Percentiles rank a stretch among this genome's conserved stretches.
Evolutionary conservation across 2,113 vertebrate genomes (phyloP).

Genomic region (Leiothrix lutea): DNA sequence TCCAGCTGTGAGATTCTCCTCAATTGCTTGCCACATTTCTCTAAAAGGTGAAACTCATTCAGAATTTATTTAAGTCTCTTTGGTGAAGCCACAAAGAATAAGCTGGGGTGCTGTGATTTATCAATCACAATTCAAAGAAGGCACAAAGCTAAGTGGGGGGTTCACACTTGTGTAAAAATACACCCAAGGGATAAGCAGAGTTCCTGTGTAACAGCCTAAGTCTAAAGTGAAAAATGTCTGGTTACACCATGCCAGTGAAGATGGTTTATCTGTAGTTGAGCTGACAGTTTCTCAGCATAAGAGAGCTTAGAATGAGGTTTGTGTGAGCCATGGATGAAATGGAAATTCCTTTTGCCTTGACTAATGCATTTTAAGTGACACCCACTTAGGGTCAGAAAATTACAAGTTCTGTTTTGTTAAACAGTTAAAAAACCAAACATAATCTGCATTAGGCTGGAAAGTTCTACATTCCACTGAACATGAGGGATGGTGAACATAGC

Average conservation of each 20-base stretch:
- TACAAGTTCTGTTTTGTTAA: conserved; percentile 43
- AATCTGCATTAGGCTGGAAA: conserved; percentile 9
- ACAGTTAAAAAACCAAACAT: conserved; percentile 31
- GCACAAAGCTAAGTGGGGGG: neutral
- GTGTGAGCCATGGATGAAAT: neutral
- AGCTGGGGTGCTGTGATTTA: neutral
- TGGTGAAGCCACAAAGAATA: neutral
- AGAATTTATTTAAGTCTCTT: neutral
- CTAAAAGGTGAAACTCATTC: neutral
- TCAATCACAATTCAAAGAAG: neutral
- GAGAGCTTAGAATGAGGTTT: neutral
- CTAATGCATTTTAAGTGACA: conserved; percentile 52
- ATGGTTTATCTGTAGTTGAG: neutral
- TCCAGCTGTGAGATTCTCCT: neutral
- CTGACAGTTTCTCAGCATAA: neutral
- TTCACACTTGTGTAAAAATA: neutral
- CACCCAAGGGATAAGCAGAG: neutral
- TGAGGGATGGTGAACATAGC: conserved; percentile 26
- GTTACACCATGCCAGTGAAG: neutral
- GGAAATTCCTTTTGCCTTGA: conserved; percentile 19
- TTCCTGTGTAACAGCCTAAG: neutral
- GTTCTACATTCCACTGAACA: conserved; percentile 43
- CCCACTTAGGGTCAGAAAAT: conserved; percentile 45
- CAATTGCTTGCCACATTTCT: neutral
- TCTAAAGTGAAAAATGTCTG: neutral